phyloP scores from a whole-genome alignment of 2,113 vertebrate genomes.

The Machaerirhynchus nigripectus region DNA sequence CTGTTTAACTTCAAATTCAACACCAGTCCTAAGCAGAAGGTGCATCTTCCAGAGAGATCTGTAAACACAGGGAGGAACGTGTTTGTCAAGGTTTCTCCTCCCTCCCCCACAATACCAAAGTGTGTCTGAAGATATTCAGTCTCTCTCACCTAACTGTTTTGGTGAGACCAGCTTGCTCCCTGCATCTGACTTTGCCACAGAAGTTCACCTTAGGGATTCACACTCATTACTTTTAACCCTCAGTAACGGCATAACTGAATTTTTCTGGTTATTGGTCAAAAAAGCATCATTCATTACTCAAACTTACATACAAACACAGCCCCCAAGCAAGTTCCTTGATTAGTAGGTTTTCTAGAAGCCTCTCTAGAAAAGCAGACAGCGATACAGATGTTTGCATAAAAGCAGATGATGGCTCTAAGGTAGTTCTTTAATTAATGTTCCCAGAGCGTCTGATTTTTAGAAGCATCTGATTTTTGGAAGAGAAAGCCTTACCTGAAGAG shows the following conservation, averaged over 20 bases:
- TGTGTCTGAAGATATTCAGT: not conserved
- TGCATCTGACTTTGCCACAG: not conserved
- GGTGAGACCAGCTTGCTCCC: not conserved
- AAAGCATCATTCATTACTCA: not conserved
- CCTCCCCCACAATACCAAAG: not conserved
- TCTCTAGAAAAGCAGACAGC: not conserved
- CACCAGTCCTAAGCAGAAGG: not conserved
- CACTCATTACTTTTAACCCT: not conserved
- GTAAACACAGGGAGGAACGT: not conserved
- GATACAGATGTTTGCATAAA: not conserved
- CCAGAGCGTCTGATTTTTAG: not conserved
- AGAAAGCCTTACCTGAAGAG: not conserved
- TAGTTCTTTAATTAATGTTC: not conserved
- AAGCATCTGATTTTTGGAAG: not conserved
- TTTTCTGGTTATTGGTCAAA: not conserved
- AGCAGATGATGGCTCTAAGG: not conserved
- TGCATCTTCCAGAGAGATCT: not conserved
- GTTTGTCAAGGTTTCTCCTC: not conserved
- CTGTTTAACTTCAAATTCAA: not conserved
- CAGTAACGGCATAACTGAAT: not conserved
- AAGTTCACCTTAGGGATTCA: not conserved
- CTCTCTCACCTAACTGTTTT: not conserved
- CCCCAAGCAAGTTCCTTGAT: not conserved
- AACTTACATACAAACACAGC: not conserved
- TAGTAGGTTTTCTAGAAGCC: not conserved